These are phyloP conservation scores for Eristalinus aeneus DNA, from an alignment of 2,888 invertebrate genomes.

Conservation along the genomic window DNA sequence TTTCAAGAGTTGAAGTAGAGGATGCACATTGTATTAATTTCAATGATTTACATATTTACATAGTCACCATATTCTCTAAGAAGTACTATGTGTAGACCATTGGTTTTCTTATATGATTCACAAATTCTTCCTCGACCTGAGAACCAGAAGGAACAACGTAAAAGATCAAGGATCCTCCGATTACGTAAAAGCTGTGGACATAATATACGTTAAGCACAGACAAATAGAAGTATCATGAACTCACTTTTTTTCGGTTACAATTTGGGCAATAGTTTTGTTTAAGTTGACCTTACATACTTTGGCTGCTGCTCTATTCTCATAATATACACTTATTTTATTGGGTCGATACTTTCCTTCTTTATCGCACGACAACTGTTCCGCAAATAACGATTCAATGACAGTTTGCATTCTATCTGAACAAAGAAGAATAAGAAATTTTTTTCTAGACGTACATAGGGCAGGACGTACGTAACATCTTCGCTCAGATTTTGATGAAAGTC, in stretches of 20 bases:
- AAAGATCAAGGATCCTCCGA: slow-evolving; percentile 78
- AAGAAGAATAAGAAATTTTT: neutral
- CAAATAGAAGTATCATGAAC: slow-evolving; percentile 4
- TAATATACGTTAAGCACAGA: slow-evolving; percentile 2
- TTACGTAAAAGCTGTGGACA: slow-evolving; percentile 76
- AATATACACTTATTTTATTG: slow-evolving; percentile 86
- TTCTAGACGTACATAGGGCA: slow-evolving; percentile 72
- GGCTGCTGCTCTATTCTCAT: slow-evolving; percentile 85
- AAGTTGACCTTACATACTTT: slow-evolving; percentile 83
- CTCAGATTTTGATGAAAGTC: slow-evolving; percentile 92
- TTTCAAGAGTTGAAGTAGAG: neutral
- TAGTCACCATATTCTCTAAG: neutral
- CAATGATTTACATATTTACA: slow-evolving; percentile 8
- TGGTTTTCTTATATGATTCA: slow-evolving; percentile 75
- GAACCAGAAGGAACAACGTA: slow-evolving; percentile 78
- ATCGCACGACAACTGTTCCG: slow-evolving; percentile 88
- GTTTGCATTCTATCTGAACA: slow-evolving; percentile 82
- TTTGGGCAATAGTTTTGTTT: slow-evolving; percentile 82
- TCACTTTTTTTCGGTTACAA: slow-evolving; percentile 82
- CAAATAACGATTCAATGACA: slow-evolving; percentile 86
- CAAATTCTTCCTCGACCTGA: slow-evolving; percentile 76
- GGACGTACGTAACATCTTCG: slow-evolving; percentile 85
- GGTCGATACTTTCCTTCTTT: slow-evolving; percentile 84
- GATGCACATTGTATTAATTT: slow-evolving; percentile 14
- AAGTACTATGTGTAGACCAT: slow-evolving; percentile 72